Evolutionary conservation across 2,797 vertebrate genomes (phyloP).

Genomic region (Arremon brunneinucha): DNA sequence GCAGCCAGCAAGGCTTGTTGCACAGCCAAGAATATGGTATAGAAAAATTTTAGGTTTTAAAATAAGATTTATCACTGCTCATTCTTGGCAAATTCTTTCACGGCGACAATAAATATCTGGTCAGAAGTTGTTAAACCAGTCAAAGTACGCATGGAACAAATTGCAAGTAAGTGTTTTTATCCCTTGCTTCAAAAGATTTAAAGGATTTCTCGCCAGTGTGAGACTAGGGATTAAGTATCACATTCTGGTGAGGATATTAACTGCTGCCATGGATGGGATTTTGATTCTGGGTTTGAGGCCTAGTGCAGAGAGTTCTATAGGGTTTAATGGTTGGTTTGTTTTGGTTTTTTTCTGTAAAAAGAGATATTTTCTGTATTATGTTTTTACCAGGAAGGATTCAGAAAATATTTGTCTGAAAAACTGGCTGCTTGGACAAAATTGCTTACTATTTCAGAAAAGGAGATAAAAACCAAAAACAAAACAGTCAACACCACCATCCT

Average conservation of each 20-base stretch:
- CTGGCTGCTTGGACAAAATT: not conserved
- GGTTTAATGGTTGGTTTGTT: not conserved
- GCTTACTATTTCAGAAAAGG: not conserved
- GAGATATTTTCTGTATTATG: not conserved
- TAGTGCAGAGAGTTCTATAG: not conserved
- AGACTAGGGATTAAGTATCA: not conserved
- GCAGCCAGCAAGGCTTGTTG: not conserved
- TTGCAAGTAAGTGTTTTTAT: not conserved
- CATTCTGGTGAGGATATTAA: not conserved
- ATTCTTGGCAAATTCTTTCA: not conserved
- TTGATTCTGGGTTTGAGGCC: not conserved
- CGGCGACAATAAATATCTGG: not conserved
- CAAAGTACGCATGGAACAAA: not conserved
- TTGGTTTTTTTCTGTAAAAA: not conserved
- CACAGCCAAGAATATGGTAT: not conserved
- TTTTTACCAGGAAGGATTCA: not conserved
- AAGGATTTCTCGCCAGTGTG: fast-evolving
- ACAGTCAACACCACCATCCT: not conserved
- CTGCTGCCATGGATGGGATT: not conserved
- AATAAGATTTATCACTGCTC: not conserved
- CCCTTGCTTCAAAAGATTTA: not conserved
- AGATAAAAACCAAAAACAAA: not conserved
- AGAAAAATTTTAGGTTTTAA: not conserved
- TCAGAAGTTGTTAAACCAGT: not conserved
- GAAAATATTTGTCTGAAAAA: not conserved